phyloP scores from a whole-genome alignment of 2,888 invertebrate species.

The Oxystoma pomonae region DNA sequence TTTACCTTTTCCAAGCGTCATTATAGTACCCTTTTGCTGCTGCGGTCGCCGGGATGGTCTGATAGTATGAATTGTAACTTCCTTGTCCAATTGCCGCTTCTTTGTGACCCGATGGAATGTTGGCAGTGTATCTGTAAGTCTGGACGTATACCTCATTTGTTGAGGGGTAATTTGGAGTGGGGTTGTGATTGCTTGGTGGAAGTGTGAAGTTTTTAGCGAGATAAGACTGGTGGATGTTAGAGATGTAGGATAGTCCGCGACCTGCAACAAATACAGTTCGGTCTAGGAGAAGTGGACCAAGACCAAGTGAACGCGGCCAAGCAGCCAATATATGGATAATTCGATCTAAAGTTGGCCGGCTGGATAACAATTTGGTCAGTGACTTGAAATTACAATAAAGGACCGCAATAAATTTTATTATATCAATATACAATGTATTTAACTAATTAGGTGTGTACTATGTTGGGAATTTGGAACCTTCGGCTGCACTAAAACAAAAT shows the following conservation, averaged over 20 bases:
- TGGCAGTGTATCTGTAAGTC: constrained; percentile 38
- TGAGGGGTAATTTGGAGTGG: background rate
- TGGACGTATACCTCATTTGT: constrained; percentile 25
- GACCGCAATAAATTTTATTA: too few relatives aligned
- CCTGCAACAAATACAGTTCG: background rate
- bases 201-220: background rate
- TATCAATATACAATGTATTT: too few relatives aligned
- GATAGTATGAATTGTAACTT: constrained; percentile 10
- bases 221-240: too few relatives aligned
- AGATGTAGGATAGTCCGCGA: background rate
- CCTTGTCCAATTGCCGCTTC: background rate
- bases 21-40: constrained; percentile 26
- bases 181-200: background rate
- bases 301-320: too few relatives aligned
- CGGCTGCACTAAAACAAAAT: too few relatives aligned
- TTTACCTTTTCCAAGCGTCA: constrained; percentile 37
- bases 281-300: too few relatives aligned
- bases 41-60: constrained; percentile 15
- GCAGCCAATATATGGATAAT: too few relatives aligned
- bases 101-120: constrained; percentile 26
- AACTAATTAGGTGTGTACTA: too few relatives aligned
- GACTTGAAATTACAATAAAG: too few relatives aligned
- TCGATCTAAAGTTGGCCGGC: too few relatives aligned
- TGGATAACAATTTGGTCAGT: too few relatives aligned
- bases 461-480: too few relatives aligned